Evolutionary conservation across 1,140 invertebrate species (phyloP).

Genomic region (Drosophila rufa): DNA sequence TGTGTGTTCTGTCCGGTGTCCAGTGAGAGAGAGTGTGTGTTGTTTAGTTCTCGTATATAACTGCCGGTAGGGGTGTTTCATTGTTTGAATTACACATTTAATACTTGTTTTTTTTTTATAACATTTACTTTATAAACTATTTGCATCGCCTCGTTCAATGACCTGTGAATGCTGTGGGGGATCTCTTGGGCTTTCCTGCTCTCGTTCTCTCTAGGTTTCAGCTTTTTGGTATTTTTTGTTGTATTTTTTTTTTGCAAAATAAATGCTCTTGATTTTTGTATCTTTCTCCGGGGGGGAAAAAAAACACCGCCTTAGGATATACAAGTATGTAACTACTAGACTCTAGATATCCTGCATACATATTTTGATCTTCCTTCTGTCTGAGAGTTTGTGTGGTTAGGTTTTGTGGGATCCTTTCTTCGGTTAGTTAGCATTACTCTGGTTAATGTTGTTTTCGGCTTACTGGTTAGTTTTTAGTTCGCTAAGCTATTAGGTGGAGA

Average conservation of each 20-base stretch:
- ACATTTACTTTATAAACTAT: slow-evolving; percentile 40
- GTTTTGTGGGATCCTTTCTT: slow-evolving; percentile 29
- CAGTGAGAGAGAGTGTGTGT: slow-evolving; percentile 16
- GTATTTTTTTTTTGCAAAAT: slow-evolving; percentile 45
- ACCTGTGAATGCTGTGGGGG: slow-evolving; percentile 16
- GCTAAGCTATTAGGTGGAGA: slow-evolving; percentile 82
- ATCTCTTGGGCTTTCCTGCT: slow-evolving; percentile 9
- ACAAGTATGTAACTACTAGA: not conserved
- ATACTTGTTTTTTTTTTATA: slow-evolving; percentile 21
- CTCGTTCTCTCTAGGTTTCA: not conserved
- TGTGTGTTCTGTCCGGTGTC: slow-evolving; percentile 18
- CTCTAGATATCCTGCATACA: slow-evolving; percentile 11
- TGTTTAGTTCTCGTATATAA: slow-evolving; percentile 42
- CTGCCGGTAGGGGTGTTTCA: slow-evolving; percentile 80
- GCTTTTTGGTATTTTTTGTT: slow-evolving; percentile 6
- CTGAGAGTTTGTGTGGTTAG: slow-evolving; percentile 11
- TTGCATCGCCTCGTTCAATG: slow-evolving; percentile 33
- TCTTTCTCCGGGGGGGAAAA: slow-evolving; percentile 25
- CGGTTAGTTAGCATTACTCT: slow-evolving; percentile 18
- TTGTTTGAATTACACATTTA: slow-evolving; percentile 65
- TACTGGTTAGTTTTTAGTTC: slow-evolving; percentile 49
- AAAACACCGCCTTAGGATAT: slow-evolving; percentile 9
- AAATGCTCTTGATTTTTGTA: slow-evolving; percentile 62
- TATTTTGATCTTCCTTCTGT: slow-evolving; percentile 9
- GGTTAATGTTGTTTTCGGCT: slow-evolving; percentile 26